Base-by-base conservation (phyloP, 2,888 invertebrate species). In the Augochlorella aurata region DNA sequence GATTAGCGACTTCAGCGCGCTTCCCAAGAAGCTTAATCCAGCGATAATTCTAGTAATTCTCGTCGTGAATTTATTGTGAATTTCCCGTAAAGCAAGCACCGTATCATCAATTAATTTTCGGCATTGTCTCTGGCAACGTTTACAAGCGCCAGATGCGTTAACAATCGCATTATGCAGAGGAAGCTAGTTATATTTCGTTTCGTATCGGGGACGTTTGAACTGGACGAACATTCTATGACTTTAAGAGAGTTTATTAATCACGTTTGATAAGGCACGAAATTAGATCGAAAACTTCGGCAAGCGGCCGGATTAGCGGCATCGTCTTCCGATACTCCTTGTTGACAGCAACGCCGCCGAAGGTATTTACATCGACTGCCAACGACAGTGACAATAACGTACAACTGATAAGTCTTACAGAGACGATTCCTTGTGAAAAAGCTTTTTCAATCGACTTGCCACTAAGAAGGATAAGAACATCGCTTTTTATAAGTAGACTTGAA, bases 221-320 rank as follows among this genome's bases (percentile, higher is more conserved):
- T 50, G 65, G 38, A 50, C 50, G 21, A 24, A 1, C 16, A 38
- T 24, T 21, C 5, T 12, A 65, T 4, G 38, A 14, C 44, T 21
- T 7, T 44, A 67, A 44, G 77, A 71, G 71, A 67, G 44, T 77
- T 66, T 61, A 67, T 77, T 79, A 79, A 79, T 77, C 49, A 45
- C 10, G 14, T 67, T 68, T 72, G 67, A 79, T 71, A 61, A 71
- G 21, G n/a, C 10, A n/a, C 4, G 58, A 29, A 77, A 71, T 45
- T 72, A 61, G 44, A 71, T 44, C 18, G 50, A 24, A 16, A 38
- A 29, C 16, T 21, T 9, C 1, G 52, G 0, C 49, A 29, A 24
- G 73, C 61, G n/a, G 18, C 12, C 21, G 52, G 44, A 67, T 77
- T 49, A 58, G 24, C 47, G 47, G 4, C n/a, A 47, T 47, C 24